phyloP scores from a whole-genome alignment of 2,797 vertebrate genomes.

The Zalophus californianus region DNA sequence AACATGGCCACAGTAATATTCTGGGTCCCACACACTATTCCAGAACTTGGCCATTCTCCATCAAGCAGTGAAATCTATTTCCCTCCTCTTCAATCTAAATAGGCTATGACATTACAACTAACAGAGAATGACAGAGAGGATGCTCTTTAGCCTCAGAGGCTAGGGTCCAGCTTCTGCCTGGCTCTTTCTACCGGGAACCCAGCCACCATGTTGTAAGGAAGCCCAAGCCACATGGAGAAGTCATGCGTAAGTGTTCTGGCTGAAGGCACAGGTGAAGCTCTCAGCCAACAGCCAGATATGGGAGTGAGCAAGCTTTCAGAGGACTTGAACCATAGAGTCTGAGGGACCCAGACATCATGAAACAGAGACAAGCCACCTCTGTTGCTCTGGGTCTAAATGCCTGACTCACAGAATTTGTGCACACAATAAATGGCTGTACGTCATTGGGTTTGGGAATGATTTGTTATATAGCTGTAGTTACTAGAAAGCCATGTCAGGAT shows the following conservation, averaged over 20 bases:
- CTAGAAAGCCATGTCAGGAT: neutral
- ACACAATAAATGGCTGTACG: neutral
- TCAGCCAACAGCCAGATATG: neutral
- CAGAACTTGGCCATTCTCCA: neutral
- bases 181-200: neutral
- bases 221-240: neutral
- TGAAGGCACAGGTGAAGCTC: fast-evolving
- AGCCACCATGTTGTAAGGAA: neutral
- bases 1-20: neutral
- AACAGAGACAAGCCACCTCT: neutral
- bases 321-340: neutral
- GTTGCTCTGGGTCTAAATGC: neutral
- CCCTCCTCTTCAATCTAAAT: no score
- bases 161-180: neutral
- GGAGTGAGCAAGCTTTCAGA: neutral
- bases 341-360: neutral
- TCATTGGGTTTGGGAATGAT: neutral
- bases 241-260: fast-evolving
- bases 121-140: neutral
- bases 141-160: neutral
- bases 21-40: neutral
- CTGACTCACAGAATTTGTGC: neutral
- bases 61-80: neutral
- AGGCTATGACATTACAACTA: neutral
- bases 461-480: neutral